A percentile compares a stretch with the other conserved stretches of the same genome.
Conservation (phyloP, 92 coral and sea anemone species). For the Blastomussa wellsi region DNA sequence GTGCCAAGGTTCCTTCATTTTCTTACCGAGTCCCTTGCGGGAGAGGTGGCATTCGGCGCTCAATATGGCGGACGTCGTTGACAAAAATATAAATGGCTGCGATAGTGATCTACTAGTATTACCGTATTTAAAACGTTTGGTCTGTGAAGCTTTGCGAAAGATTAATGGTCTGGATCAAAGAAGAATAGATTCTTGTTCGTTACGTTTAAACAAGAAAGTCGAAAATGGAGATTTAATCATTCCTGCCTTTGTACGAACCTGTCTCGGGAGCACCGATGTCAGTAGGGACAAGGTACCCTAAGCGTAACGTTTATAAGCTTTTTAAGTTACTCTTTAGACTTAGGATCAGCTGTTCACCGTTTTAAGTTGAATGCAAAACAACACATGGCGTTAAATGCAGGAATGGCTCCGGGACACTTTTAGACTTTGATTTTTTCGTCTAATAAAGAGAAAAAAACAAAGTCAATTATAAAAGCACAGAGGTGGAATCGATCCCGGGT, state of each 20-base stretch:
- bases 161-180: conserved; percentile 13
- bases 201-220: conserved; percentile 24
- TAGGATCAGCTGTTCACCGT: too few species aligned
- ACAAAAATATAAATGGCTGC: not conserved
- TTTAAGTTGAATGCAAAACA: too few species aligned
- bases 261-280: not conserved
- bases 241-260: conserved; percentile 42
- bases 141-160: conserved; percentile 15
- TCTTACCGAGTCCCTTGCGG: not conserved
- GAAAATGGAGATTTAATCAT: conserved; percentile 44
- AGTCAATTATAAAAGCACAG: too few species aligned
- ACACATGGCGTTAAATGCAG: too few species aligned
- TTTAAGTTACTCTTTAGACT: too few species aligned
- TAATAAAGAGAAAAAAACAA: too few species aligned
- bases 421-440: too few species aligned
- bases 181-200: not conserved
- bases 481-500: too few species aligned
- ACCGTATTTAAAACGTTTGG: not conserved
- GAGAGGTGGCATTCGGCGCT: not conserved
- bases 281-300: not conserved
- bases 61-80: not conserved
- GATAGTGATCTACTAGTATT: not conserved
- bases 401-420: too few species aligned
- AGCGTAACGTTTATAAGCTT: too few species aligned
- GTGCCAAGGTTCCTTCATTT: not conserved